Evolutionary conservation across 2,797 vertebrate species (phyloP), one percentile per base, ranked within the genome.

Genomic region (Enteromius trimaculatus): DNA sequence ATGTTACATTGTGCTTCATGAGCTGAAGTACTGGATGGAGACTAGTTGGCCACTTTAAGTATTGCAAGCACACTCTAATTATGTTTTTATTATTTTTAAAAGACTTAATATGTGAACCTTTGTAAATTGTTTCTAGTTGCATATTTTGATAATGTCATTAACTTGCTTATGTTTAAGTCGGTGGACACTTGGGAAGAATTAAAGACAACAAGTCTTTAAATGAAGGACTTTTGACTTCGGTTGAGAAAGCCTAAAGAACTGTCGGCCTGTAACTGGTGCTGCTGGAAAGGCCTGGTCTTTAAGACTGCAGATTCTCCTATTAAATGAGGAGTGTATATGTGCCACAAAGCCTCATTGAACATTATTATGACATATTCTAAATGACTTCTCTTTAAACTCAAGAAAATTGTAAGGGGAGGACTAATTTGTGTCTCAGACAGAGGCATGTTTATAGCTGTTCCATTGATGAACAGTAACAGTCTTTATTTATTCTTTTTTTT

Each of bases 401-500:
- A 55, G 1, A 53, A 47, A 31, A 74, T 60, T 6, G 8, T 16
- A 44, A 83, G 65, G 72, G 75, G 78, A 86, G 64, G 44, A 82
- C 79, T 37, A 11, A 21, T 34, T 39, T 34, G 82, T 90, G 87
- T 92, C 86, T 88, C 82, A 14, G 21, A 55, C 66, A 66, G 89
- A 86, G 88, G 77, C 80, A 62, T 84, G 70, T 47, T 65, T 68
- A 49, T 69, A 65, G 23, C 88, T 88, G 88, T 89, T 88, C 88
- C 58, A 21, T 44, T 17, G 31, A 81, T 23, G 80, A 90, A 83
- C 87, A 88, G 87, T 83, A 85, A 81, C 44, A 21, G 19, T 60
- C 47, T 65, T 65, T 85, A 86, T 74, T 84, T 84, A 89, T 93
- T 92, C 53, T 34, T 34, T 34, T 34, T 31, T 89, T 94, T 94